Base-by-base conservation (phyloP, 2,113 vertebrate species). In the Triplophysa rosa region DNA sequence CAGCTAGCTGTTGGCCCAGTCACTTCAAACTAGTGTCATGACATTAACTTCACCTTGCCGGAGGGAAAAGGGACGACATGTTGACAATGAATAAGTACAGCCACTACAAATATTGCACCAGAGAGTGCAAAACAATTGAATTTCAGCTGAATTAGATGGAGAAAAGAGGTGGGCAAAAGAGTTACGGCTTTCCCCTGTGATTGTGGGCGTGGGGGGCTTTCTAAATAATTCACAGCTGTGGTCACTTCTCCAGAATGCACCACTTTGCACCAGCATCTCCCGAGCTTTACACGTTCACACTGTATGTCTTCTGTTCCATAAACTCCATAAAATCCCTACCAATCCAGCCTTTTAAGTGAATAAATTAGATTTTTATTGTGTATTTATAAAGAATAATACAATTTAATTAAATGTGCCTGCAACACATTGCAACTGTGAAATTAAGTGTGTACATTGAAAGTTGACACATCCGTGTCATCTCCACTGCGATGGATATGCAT, bases 211-310 rank as follows among this genome's bases (percentile, higher is more conserved):
- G 29, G 49, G 19, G 49, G 23, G 17, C 29, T 68, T 24, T 69
- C 49, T 80, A 73, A 84, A 82, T 84, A 82, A 86, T 78, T 86
- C 82, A 84, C 67, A 71, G 23, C 49, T 58, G 21, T 65, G 24
- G n/a, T 56, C 66, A 33, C 12, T 8, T 42, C 59, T 75, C 59
- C 21, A 3, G 24, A 47, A 37, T 24, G n/a, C 66, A 56, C 65
- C 65, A 64, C 65, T 67, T 52, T 59, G 19, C 62, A 61, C 61
- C 67, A 29, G 45, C 76, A 79, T 77, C 81, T 62, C 71, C 54
- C 37, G 23, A 72, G 40, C 47, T 69, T 64, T 67, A 81, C 67
- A 66, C 59, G 63, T 45, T 56, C 29, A n/a, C 33, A 6, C 29
- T 4, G 24, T 42, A 19, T 58, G 19, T 29, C 26, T 37, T 26